These are phyloP conservation scores for Drosophila baimaii DNA, from an alignment of 1,140 invertebrate genomes.

Conservation along the genomic window DNA sequence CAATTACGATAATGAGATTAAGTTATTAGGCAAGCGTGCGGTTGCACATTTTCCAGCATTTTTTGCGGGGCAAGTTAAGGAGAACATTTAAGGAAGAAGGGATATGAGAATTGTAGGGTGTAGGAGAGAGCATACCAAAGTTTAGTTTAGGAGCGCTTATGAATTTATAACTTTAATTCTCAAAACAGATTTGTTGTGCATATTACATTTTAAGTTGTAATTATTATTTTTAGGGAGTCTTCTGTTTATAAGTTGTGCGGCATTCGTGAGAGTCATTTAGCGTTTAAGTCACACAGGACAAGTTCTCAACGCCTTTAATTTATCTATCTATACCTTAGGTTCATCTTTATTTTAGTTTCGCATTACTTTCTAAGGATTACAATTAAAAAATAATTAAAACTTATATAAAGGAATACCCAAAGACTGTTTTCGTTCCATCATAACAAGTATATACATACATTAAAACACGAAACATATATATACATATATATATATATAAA, in stretches of 20 bases:
- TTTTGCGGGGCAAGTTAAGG: constrained; percentile 34
- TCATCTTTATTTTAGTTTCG: constrained; percentile 41
- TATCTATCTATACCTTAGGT: constrained; percentile 39
- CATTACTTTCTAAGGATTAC: constrained; percentile 61
- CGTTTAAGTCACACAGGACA: constrained; percentile 28
- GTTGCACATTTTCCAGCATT: constrained; percentile 27
- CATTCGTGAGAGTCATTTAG: constrained; percentile 52
- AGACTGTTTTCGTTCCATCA: constrained; percentile 85
- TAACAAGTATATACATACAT: constrained; percentile 77
- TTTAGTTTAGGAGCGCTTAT: constrained; percentile 72
- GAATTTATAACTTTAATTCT: constrained; percentile 65
- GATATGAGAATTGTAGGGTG: constrained; percentile 19
- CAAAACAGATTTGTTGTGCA: constrained; percentile 62
- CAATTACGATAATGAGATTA: constrained; percentile 63
- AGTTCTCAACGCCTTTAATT: constrained; percentile 53
- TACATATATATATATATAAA: constrained; percentile 53
- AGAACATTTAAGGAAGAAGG: constrained; percentile 1
- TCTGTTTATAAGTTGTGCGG: constrained; percentile 37
- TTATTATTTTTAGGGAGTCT: constrained; percentile 49
- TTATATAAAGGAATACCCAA: constrained; percentile 84
- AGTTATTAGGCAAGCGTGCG: constrained; percentile 64
- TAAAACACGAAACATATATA: constrained; percentile 55
- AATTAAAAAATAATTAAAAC: constrained; percentile 71
- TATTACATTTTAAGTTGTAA: constrained; percentile 71
- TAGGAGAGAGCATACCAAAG: constrained; percentile 73